Evolutionary conservation across 2,888 invertebrate species (phyloP).

Genomic region (Azorinus chamasolen): DNA sequence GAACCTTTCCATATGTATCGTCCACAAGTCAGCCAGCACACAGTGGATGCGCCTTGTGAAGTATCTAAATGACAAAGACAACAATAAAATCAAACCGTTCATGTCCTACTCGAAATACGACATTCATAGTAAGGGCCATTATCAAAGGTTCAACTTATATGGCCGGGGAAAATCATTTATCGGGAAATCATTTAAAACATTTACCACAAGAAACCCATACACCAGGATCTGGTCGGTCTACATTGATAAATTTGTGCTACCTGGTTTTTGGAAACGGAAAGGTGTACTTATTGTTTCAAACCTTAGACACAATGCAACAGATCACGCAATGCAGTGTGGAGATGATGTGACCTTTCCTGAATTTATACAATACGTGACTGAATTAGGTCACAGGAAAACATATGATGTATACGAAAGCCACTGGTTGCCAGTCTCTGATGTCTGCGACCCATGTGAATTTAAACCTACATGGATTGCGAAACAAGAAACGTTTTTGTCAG

Average conservation of each 20-base stretch:
- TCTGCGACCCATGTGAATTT: conserved; percentile 72
- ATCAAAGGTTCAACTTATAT: too few relatives aligned
- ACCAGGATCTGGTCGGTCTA: conserved; percentile 73
- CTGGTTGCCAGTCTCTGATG: conserved; percentile 65
- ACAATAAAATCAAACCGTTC: too few relatives aligned
- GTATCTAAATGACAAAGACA: too few relatives aligned
- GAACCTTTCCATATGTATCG: too few relatives aligned
- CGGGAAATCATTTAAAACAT: conserved; percentile 44
- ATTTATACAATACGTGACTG: conserved; percentile 64
- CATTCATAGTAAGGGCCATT: too few relatives aligned
- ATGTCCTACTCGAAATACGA: too few relatives aligned
- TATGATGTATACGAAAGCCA: conserved; percentile 63
- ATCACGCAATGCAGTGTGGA: conserved; percentile 54
- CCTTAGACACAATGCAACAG: conserved; percentile 22
- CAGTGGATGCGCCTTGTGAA: too few relatives aligned
- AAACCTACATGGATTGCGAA: conserved; percentile 61
- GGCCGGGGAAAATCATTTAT: too few relatives aligned
- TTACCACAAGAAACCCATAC: conserved; percentile 72
- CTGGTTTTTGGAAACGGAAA: conserved; percentile 70
- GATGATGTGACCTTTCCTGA: conserved; percentile 72
- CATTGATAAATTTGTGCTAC: conserved; percentile 73
- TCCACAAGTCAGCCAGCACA: too few relatives aligned
- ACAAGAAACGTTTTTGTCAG: too few relatives aligned
- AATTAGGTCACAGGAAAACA: conserved; percentile 15
- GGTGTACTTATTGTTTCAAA: conserved; percentile 47